Evolutionary conservation across 2,888 invertebrate species (phyloP).

Genomic region (Augochlorella aurata): DNA sequence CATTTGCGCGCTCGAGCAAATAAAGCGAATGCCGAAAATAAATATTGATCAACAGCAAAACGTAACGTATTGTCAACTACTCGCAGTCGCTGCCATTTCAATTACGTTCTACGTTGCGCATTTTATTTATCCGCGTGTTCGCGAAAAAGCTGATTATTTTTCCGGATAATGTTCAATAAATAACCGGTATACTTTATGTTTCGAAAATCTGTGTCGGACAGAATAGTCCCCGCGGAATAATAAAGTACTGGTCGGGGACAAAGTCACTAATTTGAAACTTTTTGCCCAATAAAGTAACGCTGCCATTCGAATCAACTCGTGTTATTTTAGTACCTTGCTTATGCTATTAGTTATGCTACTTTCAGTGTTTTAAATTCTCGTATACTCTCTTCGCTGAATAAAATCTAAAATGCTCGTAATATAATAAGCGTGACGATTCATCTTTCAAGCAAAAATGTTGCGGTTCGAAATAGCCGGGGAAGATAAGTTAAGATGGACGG

Average conservation of each 20-base stretch:
- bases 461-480: background rate
- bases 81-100: background rate
- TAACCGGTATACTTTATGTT: background rate
- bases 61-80: background rate
- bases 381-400: background rate
- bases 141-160: background rate
- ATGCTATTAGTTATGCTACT: background rate
- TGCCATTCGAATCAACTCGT: background rate
- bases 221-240: background rate
- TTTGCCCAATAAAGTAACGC: background rate
- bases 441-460: background rate
- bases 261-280: conserved; percentile 2
- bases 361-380: background rate
- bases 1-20: background rate
- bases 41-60: background rate
- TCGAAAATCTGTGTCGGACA: background rate
- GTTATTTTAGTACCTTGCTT: background rate
- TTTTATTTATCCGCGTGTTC: background rate
- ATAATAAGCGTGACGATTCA: background rate
- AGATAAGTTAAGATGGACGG: background rate
- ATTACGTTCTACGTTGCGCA: background rate
- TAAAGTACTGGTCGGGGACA: background rate
- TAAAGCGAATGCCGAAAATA: background rate
- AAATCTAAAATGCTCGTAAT: background rate
- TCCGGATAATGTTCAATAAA: background rate